phyloP scores from a whole-genome alignment of 2,797 vertebrate genomes.

The Champsocephalus gunnari region DNA sequence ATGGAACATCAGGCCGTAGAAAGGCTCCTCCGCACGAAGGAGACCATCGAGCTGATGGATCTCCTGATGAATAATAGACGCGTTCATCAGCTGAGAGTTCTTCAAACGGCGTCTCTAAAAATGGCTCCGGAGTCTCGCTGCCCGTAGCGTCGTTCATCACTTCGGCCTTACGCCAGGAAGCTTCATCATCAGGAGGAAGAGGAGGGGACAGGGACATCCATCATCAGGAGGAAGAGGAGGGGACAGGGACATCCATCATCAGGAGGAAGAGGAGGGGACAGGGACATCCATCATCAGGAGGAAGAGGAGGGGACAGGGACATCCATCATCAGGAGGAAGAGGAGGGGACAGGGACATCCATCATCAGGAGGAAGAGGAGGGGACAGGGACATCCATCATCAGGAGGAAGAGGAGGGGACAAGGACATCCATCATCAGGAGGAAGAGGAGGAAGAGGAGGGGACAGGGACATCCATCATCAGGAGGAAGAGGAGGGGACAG shows the following conservation, averaged over 20 bases:
- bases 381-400: no score
- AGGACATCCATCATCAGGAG: conserved; percentile 49
- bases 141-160: conserved; percentile 71
- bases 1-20: conserved; percentile 18
- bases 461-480: no score
- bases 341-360: no score
- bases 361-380: no score
- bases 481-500: no score
- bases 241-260: no score
- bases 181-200: conserved; percentile 2
- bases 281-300: no score
- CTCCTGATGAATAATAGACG: conserved; percentile 83
- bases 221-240: conserved; percentile 26
- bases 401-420: background rate
- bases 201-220: conserved; percentile 27
- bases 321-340: conserved; percentile 47
- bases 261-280: no score
- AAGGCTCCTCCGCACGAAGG: conserved; percentile 25
- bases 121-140: conserved; percentile 74
- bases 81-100: conserved; percentile 82
- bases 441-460: no score
- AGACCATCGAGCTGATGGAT: conserved; percentile 59
- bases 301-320: background rate
- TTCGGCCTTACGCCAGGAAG: conserved; percentile 49
- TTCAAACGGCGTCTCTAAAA: conserved; percentile 80